Evolutionary conservation across 30 jellyfish, hydroid and myxozoan genomes (phyloP).

Genomic region (Euphysa ruthae): DNA sequence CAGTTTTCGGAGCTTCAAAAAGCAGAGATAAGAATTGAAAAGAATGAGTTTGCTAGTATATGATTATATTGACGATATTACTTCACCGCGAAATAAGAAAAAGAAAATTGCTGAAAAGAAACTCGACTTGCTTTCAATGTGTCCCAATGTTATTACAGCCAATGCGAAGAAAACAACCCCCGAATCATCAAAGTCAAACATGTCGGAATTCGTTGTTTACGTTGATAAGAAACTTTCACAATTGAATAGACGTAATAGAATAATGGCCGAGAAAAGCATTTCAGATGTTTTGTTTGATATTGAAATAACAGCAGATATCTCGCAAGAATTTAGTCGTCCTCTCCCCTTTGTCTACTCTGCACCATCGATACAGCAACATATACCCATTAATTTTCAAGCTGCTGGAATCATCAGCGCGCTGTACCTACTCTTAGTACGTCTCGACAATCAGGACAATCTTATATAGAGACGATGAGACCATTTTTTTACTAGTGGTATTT

Average conservation of each 20-base stretch:
- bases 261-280: slow-evolving; percentile 25
- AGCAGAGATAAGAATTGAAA: slow-evolving; percentile 24
- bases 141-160: not conserved
- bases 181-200: not conserved
- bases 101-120: not conserved
- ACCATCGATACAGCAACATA: not conserved
- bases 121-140: not conserved
- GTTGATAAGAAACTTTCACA: slow-evolving; percentile 23
- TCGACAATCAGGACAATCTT: not conserved
- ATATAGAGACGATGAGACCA: no score
- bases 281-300: slow-evolving; percentile 37
- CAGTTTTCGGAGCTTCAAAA: slow-evolving; percentile 18
- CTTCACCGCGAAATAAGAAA: not conserved
- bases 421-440: no score
- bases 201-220: no score
- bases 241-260: slow-evolving; percentile 22
- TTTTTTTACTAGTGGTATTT: no score
- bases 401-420: no score
- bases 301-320: no score
- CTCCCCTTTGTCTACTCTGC: not conserved
- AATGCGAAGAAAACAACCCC: not conserved
- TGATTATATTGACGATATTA: not conserved
- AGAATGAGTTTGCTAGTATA: not conserved
- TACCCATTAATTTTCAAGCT: no score
- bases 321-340: no score